These are phyloP conservation scores for Tarsius wallacei DNA, from an alignment of 2,797 vertebrate genomes.

Conservation along the genomic window DNA sequence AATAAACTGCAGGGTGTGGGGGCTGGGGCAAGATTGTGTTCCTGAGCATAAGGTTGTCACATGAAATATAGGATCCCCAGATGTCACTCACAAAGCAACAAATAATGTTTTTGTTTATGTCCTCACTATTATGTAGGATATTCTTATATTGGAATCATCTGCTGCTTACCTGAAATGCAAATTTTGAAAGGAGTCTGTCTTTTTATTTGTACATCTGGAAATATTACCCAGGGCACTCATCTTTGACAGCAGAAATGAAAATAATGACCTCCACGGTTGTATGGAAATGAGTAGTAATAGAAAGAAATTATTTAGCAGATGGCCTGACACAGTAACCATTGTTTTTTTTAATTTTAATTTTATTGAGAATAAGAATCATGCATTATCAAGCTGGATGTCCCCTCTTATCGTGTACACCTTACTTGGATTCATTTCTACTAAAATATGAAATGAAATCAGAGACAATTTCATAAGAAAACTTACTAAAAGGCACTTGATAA, in stretches of 20 bases:
- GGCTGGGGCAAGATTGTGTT: too few species aligned
- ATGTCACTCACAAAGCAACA: not conserved
- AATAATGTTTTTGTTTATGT: not conserved
- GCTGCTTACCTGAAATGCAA: not conserved
- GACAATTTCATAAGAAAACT: not conserved
- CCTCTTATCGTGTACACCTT: fast-evolving
- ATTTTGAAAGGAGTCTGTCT: not conserved
- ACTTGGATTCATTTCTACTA: not conserved
- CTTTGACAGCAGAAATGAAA: not conserved
- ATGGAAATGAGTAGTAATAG: fast-evolving
- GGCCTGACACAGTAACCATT: not conserved
- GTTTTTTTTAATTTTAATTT: not conserved
- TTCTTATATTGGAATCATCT: not conserved
- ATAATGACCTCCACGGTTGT: fast-evolving
- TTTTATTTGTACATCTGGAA: not conserved
- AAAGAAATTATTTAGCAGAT: not conserved
- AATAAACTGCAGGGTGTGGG: not conserved
- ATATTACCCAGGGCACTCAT: not conserved
- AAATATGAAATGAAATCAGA: not conserved
- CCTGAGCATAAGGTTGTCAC: not conserved
- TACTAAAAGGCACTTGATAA: not conserved
- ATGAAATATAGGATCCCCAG: not conserved
- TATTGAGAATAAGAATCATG: not conserved
- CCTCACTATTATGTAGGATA: not conserved
- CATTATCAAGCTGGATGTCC: not conserved